These are phyloP conservation scores for Rotaria socialis DNA, from an alignment of 2,888 invertebrate genomes.

Conservation along the genomic window DNA sequence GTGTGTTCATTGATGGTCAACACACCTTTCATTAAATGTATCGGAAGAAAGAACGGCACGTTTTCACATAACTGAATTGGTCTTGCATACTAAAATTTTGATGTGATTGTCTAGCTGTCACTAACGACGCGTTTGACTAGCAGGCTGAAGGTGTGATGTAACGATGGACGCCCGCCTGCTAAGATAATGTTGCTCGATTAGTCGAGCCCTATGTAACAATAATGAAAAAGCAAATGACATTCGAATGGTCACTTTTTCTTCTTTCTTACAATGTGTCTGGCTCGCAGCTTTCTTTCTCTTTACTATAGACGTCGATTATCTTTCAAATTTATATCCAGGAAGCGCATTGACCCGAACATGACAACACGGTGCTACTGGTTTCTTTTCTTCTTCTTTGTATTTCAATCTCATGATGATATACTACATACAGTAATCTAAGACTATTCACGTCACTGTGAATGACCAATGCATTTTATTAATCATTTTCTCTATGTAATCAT, in stretches of 20 bases:
- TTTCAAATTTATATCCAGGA: conserved; percentile 1
- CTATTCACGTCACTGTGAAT: background rate
- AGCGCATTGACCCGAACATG: background rate
- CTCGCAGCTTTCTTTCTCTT: background rate
- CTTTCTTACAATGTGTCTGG: background rate
- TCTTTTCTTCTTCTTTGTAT: background rate
- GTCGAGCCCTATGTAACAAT: background rate
- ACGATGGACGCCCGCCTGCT: background rate
- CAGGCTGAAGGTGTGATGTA: background rate
- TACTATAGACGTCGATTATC: background rate
- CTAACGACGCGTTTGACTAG: background rate
- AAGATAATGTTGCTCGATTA: background rate
- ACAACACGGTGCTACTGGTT: background rate
- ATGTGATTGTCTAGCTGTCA: conserved; percentile 2
- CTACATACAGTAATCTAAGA: background rate
- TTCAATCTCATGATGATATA: background rate
- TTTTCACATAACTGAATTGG: background rate
- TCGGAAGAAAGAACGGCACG: background rate
- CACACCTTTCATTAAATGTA: background rate
- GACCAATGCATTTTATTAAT: background rate
- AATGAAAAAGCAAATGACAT: background rate
- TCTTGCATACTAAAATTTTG: background rate
- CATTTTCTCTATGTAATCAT: background rate
- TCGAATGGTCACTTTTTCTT: background rate
- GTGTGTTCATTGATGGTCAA: background rate